phyloP scores from a whole-genome alignment of 2,797 vertebrate species.

The Chelonia mydas region DNA sequence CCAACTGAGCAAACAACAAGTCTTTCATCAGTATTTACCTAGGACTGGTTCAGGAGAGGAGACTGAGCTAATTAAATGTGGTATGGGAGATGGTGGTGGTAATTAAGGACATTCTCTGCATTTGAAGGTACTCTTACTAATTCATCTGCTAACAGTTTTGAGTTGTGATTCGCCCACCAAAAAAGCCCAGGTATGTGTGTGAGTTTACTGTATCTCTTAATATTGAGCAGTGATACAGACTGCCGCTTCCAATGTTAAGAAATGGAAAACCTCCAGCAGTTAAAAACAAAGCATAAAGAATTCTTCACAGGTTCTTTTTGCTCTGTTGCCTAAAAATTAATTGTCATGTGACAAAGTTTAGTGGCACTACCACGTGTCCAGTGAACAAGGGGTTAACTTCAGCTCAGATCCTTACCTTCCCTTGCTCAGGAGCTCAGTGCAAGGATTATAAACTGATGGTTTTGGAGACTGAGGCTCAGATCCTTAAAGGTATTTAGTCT shows the following conservation, averaged over 20 bases:
- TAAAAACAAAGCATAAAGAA: background rate
- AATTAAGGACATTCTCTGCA: background rate
- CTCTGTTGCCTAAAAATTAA: background rate
- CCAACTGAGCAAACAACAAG: background rate
- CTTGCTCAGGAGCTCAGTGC: background rate
- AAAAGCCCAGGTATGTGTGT: background rate
- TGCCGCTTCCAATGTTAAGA: background rate
- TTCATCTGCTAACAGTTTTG: background rate
- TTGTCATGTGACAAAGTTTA: background rate
- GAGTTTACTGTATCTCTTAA: background rate
- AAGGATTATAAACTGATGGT: background rate
- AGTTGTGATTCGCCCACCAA: background rate
- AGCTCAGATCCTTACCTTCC: accelerated
- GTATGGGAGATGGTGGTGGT: background rate
- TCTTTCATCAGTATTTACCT: background rate
- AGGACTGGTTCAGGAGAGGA: background rate
- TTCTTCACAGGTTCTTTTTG: background rate
- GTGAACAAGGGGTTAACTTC: background rate
- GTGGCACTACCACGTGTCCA: background rate
- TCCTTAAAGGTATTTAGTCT: background rate
- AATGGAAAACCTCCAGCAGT: background rate
- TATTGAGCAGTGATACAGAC: background rate
- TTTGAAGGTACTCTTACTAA: background rate
- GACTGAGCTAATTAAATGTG: background rate
- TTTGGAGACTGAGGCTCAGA: background rate